A percentile compares a stretch with the other conserved stretches of the same genome.
Conservation (phyloP, 2,113 vertebrate genomes). For the Meriones unguiculatus region DNA sequence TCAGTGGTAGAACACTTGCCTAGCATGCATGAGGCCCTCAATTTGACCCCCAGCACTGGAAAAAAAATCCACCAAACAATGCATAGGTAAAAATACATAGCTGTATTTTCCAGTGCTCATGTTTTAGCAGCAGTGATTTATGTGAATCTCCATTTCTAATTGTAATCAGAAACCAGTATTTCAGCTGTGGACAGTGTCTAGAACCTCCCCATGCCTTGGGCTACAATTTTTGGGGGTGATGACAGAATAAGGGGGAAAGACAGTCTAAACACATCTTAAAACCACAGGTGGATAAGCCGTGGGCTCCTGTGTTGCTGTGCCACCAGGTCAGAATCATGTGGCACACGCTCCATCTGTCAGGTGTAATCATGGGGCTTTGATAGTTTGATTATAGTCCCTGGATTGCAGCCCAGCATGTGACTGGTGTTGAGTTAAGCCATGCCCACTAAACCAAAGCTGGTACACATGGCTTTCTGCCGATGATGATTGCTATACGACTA, state of each 20-base stretch:
- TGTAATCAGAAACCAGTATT: constrained; percentile 54
- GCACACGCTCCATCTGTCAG: not conserved
- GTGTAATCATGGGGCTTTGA: constrained; percentile 2
- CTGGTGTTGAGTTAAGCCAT: not conserved
- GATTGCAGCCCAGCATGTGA: constrained; percentile 30
- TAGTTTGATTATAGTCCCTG: not conserved
- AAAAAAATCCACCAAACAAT: not conserved
- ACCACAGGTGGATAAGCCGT: not conserved
- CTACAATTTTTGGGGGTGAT: constrained; percentile 35
- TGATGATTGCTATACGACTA: not conserved
- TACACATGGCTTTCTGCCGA: not conserved
- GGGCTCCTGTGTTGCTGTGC: constrained; percentile 27
- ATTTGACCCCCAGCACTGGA: not conserved
- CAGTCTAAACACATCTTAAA: constrained; percentile 71
- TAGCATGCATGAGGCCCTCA: not conserved
- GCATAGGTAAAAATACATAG: not conserved
- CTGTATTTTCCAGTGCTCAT: constrained; percentile 39
- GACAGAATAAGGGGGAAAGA: constrained; percentile 61
- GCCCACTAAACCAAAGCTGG: not conserved
- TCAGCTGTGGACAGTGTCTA: constrained; percentile 34
- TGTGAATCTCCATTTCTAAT: constrained; percentile 64
- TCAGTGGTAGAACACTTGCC: not conserved
- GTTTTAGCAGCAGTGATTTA: constrained; percentile 48
- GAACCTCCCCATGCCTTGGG: not conserved
- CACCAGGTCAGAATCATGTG: not conserved